phyloP scores from a whole-genome alignment of 1,140 invertebrate genomes.

The Pristionchus pacificus region DNA sequence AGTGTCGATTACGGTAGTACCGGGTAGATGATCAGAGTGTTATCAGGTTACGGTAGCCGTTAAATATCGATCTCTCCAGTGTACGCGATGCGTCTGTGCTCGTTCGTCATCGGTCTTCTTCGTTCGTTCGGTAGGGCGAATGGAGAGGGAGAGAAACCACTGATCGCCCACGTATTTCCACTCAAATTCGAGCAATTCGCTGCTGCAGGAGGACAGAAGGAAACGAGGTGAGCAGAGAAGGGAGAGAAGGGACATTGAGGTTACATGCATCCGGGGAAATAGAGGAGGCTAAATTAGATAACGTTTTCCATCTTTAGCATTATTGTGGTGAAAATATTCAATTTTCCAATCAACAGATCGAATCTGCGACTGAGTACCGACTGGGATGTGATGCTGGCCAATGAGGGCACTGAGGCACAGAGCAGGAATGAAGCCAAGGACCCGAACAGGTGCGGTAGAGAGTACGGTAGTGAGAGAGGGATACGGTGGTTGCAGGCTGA shows the following conservation, averaged over 20 bases:
- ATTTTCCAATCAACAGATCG: conserved; percentile 35
- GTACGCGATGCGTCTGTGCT: conserved; percentile 46
- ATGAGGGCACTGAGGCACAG: too few relatives aligned
- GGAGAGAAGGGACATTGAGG: conserved; percentile 9
- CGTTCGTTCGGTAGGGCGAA: conserved; percentile 47
- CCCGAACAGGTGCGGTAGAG: too few relatives aligned
- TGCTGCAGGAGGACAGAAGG: neutral
- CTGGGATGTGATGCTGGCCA: too few relatives aligned
- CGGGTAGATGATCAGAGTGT: too few relatives aligned
- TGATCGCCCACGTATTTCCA: conserved; percentile 32
- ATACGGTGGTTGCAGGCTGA: conserved; percentile 33
- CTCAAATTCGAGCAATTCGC: conserved; percentile 15
- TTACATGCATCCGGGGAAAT: neutral
- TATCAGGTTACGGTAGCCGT: too few relatives aligned
- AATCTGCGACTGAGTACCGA: too few relatives aligned
- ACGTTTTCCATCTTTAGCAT: too few relatives aligned
- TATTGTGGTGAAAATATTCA: conserved; percentile 48
- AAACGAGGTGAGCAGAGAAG: conserved; percentile 39
- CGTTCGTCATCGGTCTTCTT: conserved; percentile 47
- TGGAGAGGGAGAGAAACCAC: conserved; percentile 31
- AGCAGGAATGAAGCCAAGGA: too few relatives aligned
- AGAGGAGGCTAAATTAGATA: conserved; percentile 34
- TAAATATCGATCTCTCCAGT: conserved; percentile 34
- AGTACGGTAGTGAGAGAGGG: neutral
- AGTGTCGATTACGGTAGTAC: too few relatives aligned